Conservation (phyloP, 92 coral and sea anemone species). For the Porites lobata region DNA sequence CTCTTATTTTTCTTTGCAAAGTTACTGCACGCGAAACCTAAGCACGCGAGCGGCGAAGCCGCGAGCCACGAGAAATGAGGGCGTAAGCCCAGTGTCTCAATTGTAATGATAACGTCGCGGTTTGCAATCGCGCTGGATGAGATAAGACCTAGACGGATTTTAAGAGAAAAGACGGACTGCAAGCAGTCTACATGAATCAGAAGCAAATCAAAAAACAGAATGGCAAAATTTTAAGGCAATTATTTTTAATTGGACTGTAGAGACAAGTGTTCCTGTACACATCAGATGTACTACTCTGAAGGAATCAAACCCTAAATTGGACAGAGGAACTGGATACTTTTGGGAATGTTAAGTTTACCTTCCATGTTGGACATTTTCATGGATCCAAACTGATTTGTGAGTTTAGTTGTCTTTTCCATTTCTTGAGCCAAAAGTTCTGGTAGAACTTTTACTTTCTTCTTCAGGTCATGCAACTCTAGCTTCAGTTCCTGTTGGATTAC, state of each 20-base stretch:
- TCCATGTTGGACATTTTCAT: slow-evolving; percentile 84
- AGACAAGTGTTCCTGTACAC: neutral
- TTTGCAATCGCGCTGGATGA: no score
- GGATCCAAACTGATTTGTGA: slow-evolving; percentile 78
- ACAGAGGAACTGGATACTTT: neutral
- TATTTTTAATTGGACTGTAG: neutral
- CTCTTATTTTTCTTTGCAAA: no score
- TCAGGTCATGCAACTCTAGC: slow-evolving; percentile 69
- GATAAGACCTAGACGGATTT: no score
- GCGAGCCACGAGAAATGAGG: no score
- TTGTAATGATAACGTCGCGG: no score
- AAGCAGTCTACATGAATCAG: no score
- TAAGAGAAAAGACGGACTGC: no score
- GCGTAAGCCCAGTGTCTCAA: no score
- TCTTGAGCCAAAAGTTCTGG: slow-evolving; percentile 85
- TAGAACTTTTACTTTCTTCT: slow-evolving; percentile 67
- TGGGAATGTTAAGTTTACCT: slow-evolving; percentile 33
- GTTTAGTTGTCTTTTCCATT: slow-evolving; percentile 74
- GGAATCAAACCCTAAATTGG: neutral
- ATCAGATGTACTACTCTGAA: no score
- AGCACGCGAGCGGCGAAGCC: no score
- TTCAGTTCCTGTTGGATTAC: slow-evolving; percentile 13
- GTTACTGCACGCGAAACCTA: no score
- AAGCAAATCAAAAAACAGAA: no score
- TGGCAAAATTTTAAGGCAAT: neutral